Evolutionary conservation across 2,888 invertebrate species (phyloP), one percentile per base, ranked within the genome.

Genomic region (Lysandra bellargus): DNA sequence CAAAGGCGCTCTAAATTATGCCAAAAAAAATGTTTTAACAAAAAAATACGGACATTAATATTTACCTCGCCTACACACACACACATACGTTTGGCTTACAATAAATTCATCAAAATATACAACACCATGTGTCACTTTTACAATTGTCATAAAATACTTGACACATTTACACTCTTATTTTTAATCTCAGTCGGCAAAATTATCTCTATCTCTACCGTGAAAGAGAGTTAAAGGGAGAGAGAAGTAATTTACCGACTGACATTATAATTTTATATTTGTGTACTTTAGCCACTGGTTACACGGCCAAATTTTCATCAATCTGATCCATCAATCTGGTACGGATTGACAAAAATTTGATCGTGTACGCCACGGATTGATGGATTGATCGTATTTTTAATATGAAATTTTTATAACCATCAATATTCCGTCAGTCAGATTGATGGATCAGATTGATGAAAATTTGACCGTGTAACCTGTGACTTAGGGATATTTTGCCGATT

Each of bases 71-170:
- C 30, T 64, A 64, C 12, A 64, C 37, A 69, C 37, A 37, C 17
- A 69, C 23, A 23, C 23, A 23, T 23, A 23, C 23, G 17, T 17
- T 37, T 76, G 53, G 57, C 53, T 76, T 33, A 75, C 75, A 76
- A 57, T 76, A 76, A 33, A 57, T 30, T 53, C 76, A 57, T 76
- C 76, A 76, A 76, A 76, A 76, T 76, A 76, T 76, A 76, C 14
- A 69, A 53, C 76, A 53, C 76, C 57, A 12, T 17, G 49, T 75
- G 53, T 33, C 57, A 49, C 74, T 23, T 57, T 53, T 57, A 76
- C 33, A 53, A 33, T 30, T 57, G 33, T 76, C 53, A 57, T 53
- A 76, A 76, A 76, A 76, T 76, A 76, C 76, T 76, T 57, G 14
- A 37, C 33, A 33, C 14, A 69, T 69, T 5, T 69, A 69, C 30